Evolutionary conservation across 2,888 invertebrate species (phyloP).

Genomic region (Spilosoma lubricipeda): DNA sequence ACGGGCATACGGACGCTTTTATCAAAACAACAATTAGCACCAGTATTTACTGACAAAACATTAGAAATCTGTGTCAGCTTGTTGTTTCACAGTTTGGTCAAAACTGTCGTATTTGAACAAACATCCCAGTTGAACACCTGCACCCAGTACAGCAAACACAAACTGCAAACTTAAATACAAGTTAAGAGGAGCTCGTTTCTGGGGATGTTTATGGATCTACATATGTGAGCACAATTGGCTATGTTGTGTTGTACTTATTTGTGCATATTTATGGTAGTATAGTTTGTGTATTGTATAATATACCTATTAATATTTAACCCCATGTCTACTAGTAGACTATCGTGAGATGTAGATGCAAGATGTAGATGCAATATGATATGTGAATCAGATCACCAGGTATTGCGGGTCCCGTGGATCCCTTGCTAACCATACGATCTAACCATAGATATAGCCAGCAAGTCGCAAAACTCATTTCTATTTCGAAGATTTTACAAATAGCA

Average conservation of each 20-base stretch:
- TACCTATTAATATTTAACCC: background rate
- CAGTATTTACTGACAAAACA: background rate
- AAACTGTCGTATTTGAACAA: constrained; percentile 12
- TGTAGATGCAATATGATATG: too few relatives aligned
- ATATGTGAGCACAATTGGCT: background rate
- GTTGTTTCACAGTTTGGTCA: background rate
- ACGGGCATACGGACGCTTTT: background rate
- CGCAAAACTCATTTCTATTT: too few relatives aligned
- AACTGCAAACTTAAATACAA: constrained; percentile 12
- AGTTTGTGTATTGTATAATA: background rate
- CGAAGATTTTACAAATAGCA: background rate
- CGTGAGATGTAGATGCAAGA: too few relatives aligned
- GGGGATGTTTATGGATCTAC: background rate
- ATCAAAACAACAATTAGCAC: background rate
- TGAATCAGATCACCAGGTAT: too few relatives aligned
- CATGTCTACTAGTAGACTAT: too few relatives aligned
- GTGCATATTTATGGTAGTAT: background rate
- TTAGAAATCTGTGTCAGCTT: constrained; percentile 7
- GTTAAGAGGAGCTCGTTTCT: background rate
- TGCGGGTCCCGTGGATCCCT: too few relatives aligned
- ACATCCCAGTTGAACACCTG: constrained; percentile 13
- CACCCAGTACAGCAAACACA: constrained; percentile 10
- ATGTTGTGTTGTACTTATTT: background rate
- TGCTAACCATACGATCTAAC: too few relatives aligned
- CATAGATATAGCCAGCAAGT: too few relatives aligned